These are phyloP conservation scores for Tetranychus cinnabarinus DNA, from an alignment of 1,140 invertebrate species.

Conservation along the genomic window DNA sequence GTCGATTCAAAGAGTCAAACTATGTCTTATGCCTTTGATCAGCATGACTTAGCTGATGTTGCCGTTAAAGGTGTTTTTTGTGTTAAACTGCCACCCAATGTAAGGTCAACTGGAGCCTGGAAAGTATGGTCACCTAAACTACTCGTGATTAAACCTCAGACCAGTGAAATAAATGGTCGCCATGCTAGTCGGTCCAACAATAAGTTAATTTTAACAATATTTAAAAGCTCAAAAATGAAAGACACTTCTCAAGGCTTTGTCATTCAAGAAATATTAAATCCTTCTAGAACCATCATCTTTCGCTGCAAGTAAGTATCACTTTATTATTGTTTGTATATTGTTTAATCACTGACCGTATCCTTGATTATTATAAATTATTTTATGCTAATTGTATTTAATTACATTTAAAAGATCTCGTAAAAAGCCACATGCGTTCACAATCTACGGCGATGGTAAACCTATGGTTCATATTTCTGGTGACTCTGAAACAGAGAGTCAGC, in stretches of 20 bases:
- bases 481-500: constrained; percentile 1
- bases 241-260: background rate
- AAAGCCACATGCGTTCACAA: background rate
- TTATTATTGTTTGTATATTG: background rate
- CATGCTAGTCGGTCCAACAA: background rate
- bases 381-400: background rate
- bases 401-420: background rate
- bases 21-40: too few relatives aligned
- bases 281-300: background rate
- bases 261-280: background rate
- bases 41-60: too few relatives aligned
- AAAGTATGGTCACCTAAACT: background rate
- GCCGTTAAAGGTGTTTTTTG: background rate
- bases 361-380: background rate
- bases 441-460: background rate
- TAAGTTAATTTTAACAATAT: background rate
- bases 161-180: background rate
- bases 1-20: too few relatives aligned
- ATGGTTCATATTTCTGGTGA: background rate
- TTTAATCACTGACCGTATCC: background rate
- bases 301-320: background rate
- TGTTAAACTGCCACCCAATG: background rate
- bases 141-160: background rate
- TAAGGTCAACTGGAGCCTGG: background rate
- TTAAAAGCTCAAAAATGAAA: background rate